Evolutionary conservation across 2,888 invertebrate genomes (phyloP), one percentile per base, ranked within the genome.

Genomic region (Apodemia duryi): DNA sequence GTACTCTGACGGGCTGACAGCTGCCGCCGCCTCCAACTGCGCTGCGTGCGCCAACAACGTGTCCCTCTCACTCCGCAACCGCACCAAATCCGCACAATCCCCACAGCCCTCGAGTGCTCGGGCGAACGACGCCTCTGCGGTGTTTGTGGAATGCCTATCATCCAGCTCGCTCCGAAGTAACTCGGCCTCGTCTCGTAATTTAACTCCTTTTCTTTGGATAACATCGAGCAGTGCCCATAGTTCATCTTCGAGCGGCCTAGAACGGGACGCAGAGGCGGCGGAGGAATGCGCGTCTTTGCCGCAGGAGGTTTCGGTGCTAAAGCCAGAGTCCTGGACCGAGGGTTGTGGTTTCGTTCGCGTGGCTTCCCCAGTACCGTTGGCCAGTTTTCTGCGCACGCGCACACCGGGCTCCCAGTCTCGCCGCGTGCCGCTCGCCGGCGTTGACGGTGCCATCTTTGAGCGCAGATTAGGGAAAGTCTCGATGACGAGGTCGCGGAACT

Each of bases 401-500:
- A 95, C 94, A 66, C 97, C 96, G 0, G 96, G 96, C 84, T 96
- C 96, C 95, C 97, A 96, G 83, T 96, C 96, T 66, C 95, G 71
- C 68, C 89, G 86, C 78, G 90, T 77, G 74, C 83, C 88, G 76
- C 87, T 80, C 84, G 88, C 83, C 70, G 91, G 92, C 83, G 91
- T 90, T 79, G 94, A 93, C 76, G 95, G 94, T 81, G 95, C 95
- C 95, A 97, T 95, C 93, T 97, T 97, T 83, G 95, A 95, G 84
- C 97, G 95, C 85, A 97, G 94, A 93, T 97, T 96, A 79, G 97
- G 97, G 93, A 97, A 97, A 82, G 97, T 96, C 94, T 97, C 97
- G 94, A 97, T 97, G 94, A 97, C 97, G 94, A 97, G 95, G 92
- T 97, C 97, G 91, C 97, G 96, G 90, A 97, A 97, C 93, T 97